A percentile compares a stretch with the other conserved stretches of the same genome.
Conservation (phyloP, 2,888 invertebrate genomes). For the Brachyptera putata region DNA sequence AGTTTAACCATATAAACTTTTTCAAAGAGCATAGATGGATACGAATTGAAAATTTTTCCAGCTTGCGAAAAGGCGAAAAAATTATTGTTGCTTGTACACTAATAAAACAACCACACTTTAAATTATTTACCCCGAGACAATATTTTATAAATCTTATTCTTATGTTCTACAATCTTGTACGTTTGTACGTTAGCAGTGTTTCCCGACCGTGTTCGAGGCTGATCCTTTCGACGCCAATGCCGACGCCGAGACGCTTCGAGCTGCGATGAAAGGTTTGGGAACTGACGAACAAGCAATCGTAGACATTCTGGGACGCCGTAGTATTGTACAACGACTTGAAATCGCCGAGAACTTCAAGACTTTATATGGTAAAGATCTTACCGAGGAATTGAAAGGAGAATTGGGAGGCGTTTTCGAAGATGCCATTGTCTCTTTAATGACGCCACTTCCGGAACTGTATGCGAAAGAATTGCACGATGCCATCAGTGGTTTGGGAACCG, state of each 20-base stretch:
- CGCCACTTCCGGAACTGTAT: conserved; percentile 47
- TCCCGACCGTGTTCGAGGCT: conserved; percentile 39
- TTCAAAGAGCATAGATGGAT: too few species aligned
- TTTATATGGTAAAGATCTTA: conserved; percentile 50
- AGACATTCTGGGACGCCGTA: conserved; percentile 48
- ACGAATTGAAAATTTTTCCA: too few species aligned
- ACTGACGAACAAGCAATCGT: conserved; percentile 51
- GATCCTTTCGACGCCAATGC: conserved; percentile 41
- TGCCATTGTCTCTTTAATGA: conserved; percentile 48
- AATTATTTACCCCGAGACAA: too few species aligned
- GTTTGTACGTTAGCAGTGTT: conserved; percentile 36
- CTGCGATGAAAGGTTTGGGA: conserved; percentile 46
- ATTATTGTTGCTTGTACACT: too few species aligned
- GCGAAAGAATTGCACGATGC: conserved; percentile 49
- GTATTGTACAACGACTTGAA: conserved; percentile 50
- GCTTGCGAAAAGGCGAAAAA: too few species aligned
- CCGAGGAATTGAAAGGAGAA: conserved; percentile 47
- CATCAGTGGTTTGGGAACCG: conserved; percentile 49
- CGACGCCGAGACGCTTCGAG: conserved; percentile 43
- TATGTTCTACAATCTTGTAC: too few species aligned
- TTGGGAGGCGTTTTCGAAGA: conserved; percentile 50
- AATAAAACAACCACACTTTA: too few species aligned
- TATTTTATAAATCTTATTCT: too few species aligned
- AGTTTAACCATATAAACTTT: too few species aligned
- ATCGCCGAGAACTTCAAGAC: conserved; percentile 51